Evolutionary conservation across 2,888 invertebrate genomes (phyloP).

Genomic region (Cistogaster globosa): DNA sequence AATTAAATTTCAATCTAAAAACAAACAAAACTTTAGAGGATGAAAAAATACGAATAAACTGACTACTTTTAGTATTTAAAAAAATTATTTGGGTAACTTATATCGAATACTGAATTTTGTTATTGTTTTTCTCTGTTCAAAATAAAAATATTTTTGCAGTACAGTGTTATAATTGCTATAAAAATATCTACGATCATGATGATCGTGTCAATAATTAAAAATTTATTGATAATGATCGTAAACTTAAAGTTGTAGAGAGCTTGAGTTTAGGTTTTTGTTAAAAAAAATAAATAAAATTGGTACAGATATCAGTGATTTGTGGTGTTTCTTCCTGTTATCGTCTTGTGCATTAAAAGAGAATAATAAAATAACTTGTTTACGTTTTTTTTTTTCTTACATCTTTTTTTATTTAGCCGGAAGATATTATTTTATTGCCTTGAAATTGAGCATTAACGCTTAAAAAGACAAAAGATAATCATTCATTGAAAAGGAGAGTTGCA

Average conservation of each 20-base stretch:
- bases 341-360: not conserved
- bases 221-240: constrained; percentile 54
- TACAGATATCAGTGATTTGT: constrained; percentile 46
- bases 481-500: constrained; percentile 11
- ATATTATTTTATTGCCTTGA: constrained; percentile 49
- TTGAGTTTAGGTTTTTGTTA: constrained; percentile 15
- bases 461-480: constrained; percentile 12
- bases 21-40: too few species aligned
- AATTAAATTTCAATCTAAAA: too few species aligned
- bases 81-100: too few species aligned
- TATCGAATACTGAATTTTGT: too few species aligned
- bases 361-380: constrained; percentile 28
- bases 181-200: constrained; percentile 19
- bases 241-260: not conserved
- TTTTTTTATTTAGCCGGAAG: constrained; percentile 55
- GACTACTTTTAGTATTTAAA: too few species aligned
- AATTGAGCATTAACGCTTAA: not conserved
- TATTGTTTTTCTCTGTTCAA: too few species aligned
- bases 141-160: too few species aligned
- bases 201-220: constrained; percentile 39
- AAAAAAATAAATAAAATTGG: constrained; percentile 19
- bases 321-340: constrained; percentile 49
- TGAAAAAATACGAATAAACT: too few species aligned
- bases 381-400: not conserved
- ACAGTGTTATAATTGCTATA: not conserved